A percentile compares a stretch with the other conserved stretches of the same genome.
These are phyloP conservation scores for Setipinna tenuifilis DNA, from an alignment of 2,797 vertebrate genomes.

Conservation along the genomic window DNA sequence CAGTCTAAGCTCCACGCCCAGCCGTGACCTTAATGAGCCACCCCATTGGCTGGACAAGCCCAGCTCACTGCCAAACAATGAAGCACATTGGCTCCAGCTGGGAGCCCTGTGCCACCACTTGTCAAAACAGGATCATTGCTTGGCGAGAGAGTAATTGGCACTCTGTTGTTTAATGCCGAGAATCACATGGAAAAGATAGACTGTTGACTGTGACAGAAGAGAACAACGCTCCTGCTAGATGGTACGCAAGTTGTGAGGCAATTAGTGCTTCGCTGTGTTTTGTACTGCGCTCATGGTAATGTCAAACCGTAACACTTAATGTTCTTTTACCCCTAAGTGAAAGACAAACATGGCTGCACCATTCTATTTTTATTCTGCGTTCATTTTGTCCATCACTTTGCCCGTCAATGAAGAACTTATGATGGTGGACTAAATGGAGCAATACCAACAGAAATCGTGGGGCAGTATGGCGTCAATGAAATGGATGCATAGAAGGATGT, in stretches of 20 bases:
- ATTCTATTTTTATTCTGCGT: no score
- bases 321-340: neutral
- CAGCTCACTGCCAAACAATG: constrained; percentile 44
- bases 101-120: constrained; percentile 45
- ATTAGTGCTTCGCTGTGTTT: neutral
- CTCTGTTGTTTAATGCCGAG: constrained; percentile 48
- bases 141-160: constrained; percentile 56
- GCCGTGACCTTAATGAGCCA: constrained; percentile 50
- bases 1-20: constrained; percentile 32
- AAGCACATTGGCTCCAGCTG: constrained; percentile 52
- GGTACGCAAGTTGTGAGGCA: neutral
- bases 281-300: neutral
- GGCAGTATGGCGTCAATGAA: no score
- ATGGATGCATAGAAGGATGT: no score
- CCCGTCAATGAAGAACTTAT: no score
- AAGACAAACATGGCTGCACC: no score
- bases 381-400: no score
- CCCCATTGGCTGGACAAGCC: constrained; percentile 47
- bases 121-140: constrained; percentile 59
- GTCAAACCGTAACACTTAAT: neutral
- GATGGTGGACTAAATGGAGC: no score
- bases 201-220: neutral
- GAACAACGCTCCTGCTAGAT: neutral
- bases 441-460: no score
- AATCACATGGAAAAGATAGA: constrained; percentile 41